Base-by-base conservation (phyloP, 1,140 invertebrate genomes). In the Drosophila lacteicornis region DNA sequence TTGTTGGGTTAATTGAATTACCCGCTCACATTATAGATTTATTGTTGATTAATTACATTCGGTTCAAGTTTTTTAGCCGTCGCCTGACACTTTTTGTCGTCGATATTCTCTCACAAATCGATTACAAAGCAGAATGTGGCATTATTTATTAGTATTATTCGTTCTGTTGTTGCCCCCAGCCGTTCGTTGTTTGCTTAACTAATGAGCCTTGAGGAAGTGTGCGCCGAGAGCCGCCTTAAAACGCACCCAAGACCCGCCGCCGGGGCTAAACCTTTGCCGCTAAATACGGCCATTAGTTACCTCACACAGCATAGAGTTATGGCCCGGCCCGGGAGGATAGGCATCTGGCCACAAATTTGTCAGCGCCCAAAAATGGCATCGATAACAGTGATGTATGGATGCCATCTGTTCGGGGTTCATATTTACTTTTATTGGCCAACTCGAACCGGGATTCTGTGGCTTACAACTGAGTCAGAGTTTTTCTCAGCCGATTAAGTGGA, bases 21-120 rank as follows among this genome's bases (percentile, higher is more conserved):
- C 57, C 53, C 56, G 78, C 80, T 69, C 79, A 46, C 51, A 77
- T 82, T 77, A 82, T 69, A 55, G 62, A 80, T 80, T 80, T 88
- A 83, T 79, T 65, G 68, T 69, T 83, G 83, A 86, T 88, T 86
- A 86, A 86, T 86, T 86, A 73, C 76, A 57, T 57, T 79, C 74
- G 62, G 81, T 79, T 82, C 80, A 66, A 61, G 65, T 78, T 77
- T 60, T 62, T 5, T 15, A 25, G 15, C 25, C 17, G 19, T 75
- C 38, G 70, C 1, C 42, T 78, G 75, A 78, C 75, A 77, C 56
- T 77, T 68, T 77, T 58, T 61, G 13, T 77, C 45, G 33, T 22
- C 51, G 57, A 70, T 61, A 55, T 55, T 38, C 19, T 9, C 36
- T 49, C 58, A 61, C 57, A 78, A 78, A 69, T 78, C 75, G 75